A percentile compares a stretch with the other conserved stretches of the same genome.
These are phyloP conservation scores for Pandemis cinnamomeana DNA, from an alignment of 2,888 invertebrate genomes.

Conservation along the genomic window DNA sequence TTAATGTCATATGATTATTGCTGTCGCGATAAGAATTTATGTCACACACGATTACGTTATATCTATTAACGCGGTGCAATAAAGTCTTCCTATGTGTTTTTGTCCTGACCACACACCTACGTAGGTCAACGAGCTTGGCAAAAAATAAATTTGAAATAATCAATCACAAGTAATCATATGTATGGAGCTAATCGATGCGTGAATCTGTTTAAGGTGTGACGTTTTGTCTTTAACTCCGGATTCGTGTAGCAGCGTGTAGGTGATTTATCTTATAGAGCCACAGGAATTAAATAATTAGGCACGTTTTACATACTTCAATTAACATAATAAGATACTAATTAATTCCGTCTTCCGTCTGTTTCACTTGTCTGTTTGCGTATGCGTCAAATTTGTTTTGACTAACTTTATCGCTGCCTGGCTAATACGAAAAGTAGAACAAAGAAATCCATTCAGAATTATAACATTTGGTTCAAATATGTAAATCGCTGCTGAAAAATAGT, in stretches of 20 bases:
- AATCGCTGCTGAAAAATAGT: conserved; percentile 15
- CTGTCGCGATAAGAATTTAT: conserved; percentile 23
- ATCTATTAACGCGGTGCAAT: conserved; percentile 23
- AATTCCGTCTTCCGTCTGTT: conserved; percentile 25
- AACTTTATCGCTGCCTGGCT: neutral
- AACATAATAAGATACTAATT: conserved; percentile 35
- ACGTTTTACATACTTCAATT: conserved; percentile 20
- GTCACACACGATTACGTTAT: conserved; percentile 28
- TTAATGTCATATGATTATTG: neutral
- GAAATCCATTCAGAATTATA: neutral
- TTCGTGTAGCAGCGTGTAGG: conserved; percentile 13
- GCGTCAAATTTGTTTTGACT: conserved; percentile 10
- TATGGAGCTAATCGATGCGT: conserved; percentile 20
- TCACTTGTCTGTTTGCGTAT: conserved; percentile 7
- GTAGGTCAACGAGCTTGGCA: conserved; percentile 48
- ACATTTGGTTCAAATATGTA: neutral
- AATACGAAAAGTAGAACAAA: conserved; percentile 10
- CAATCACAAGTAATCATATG: conserved; percentile 52
- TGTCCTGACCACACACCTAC: conserved; percentile 56
- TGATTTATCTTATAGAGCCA: conserved; percentile 25
- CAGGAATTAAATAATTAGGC: conserved; percentile 29
- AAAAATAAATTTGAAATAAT: conserved; percentile 59
- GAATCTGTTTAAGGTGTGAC: conserved; percentile 28
- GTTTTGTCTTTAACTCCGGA: conserved; percentile 27
- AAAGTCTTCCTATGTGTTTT: conserved; percentile 45